Conservation (phyloP, 1,140 invertebrate species). For the Drosophila bocki region DNA sequence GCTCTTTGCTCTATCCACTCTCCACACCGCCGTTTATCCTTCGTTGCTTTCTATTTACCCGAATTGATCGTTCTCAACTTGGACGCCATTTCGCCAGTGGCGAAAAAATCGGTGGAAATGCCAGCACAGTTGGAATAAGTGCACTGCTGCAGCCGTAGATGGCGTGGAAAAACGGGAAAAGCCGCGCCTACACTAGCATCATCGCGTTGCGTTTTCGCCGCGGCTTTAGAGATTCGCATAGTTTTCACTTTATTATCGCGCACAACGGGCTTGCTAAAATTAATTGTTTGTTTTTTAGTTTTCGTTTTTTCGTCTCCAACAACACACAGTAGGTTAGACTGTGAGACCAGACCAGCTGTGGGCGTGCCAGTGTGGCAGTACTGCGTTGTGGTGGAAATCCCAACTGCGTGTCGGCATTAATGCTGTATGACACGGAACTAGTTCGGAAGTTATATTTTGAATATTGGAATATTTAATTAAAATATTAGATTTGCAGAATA, state of each 20-base stretch:
- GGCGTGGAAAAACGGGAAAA: slow-evolving; percentile 25
- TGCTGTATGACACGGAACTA: slow-evolving; percentile 11
- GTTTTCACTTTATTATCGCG: slow-evolving; percentile 25
- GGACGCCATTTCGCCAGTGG: slow-evolving; percentile 35
- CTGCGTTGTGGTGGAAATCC: background rate
- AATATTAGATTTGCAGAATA: background rate
- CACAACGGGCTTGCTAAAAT: slow-evolving; percentile 29
- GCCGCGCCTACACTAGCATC: slow-evolving; percentile 32
- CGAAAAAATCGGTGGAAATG: slow-evolving; percentile 38
- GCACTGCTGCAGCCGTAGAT: slow-evolving; percentile 21
- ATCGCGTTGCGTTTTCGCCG: slow-evolving; percentile 38
- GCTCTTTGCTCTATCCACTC: slow-evolving; percentile 7
- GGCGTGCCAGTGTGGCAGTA: slow-evolving; percentile 9
- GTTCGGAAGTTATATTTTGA: background rate
- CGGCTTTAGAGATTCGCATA: slow-evolving; percentile 40
- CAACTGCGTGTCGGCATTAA: background rate
- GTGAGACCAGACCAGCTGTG: slow-evolving; percentile 44
- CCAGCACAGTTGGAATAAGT: slow-evolving; percentile 44
- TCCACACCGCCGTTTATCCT: slow-evolving; percentile 23
- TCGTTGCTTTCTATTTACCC: slow-evolving; percentile 37
- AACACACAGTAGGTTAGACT: slow-evolving; percentile 28
- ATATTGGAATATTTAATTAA: background rate
- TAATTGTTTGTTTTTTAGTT: slow-evolving; percentile 47
- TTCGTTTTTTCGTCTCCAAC: slow-evolving; percentile 20
- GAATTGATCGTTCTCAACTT: slow-evolving; percentile 41